Evolutionary conservation across 2,888 invertebrate species (phyloP), one percentile per base, ranked within the genome.

Genomic region (Seira musarum): DNA sequence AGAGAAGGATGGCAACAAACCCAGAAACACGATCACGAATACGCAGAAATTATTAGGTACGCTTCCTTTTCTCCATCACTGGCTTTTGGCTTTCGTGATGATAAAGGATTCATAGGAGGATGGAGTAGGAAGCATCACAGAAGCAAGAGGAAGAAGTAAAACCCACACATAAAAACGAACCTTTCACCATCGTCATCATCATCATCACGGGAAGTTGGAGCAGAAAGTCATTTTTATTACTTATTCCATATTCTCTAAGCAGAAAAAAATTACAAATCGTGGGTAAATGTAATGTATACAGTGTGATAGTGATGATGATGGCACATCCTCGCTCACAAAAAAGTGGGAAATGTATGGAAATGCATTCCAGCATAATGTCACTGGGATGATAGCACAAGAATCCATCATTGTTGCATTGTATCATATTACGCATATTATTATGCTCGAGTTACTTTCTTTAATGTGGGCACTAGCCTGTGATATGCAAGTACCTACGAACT

Each of bases 361-460:
- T 66, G 66, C 66, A 46, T 46, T 66, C 67, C 21, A 46, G 53
- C 49, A 49, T 49, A 22, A 67, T 67, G 66, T 67, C 66, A 67
- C 46, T 49, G 53, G 53, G 67, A 67, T 49, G 49, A 49, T 67
- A 53, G 21, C 49, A 49, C 67, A 67, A 24, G 17, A 67, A 67
- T 67, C 67, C 67, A 67, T 67, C 66, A 67, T 17, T 67, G 49
- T 49, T 53, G 67, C 67, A 21, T 3, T 46, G 46, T 19, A 67
- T 49, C 49, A 49, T 49, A 49, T 49, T 49, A 49, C 49, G 49
- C 49, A 49, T 49, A 49, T 49, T 49, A 49, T 49, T 49, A 13
- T n/a, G 49, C 49, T 49, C 49, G 49, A n/a, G 49, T 49, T 49
- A n/a, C 49, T 49, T 3, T 13, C 49, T 30, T 30, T 30, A 30